Evolutionary conservation across 1,140 invertebrate genomes (phyloP), one percentile per base, ranked within the genome.

Genomic region (Trichoplusia ni): DNA sequence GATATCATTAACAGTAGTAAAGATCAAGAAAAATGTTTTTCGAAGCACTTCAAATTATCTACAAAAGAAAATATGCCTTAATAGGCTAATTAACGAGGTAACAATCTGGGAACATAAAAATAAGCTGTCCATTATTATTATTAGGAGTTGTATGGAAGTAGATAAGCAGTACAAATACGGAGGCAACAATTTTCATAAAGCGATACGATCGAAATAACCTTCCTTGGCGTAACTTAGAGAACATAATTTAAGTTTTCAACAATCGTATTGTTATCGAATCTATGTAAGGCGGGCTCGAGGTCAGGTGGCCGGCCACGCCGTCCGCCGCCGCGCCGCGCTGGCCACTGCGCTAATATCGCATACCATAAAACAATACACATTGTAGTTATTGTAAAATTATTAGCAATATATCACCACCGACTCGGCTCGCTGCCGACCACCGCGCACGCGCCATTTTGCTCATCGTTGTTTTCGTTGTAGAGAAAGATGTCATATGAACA

Each of bases 191-290:
- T 67, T 71, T 71, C 66, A 9, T 61, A 62, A 33, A 53, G 23
- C 38, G 66, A 75, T 71, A 68, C 11, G 18, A 71, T 74, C 64
- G 23, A 53, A 49, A 40, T 66, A 68, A 72, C 74, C 74, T 76
- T 76, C 67, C 60, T 46, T 56, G 46, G 19, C n/a, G 53, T 69
- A 72, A 67, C 65, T 71, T 53, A 60, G 64, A 47, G 65, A 63
- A 64, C 64, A 65, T 67, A 65, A 65, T 64, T 67, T 58, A 65
- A 71, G 69, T 75, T 71, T 75, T 69, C 74, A 76, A 76, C 74
- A 76, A 73, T 71, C 63, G 59, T 59, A 62, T 65, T 66, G 71
- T 71, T 73, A 73, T 65, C 67, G 61, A 31, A 64, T 69, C 23
- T 72, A 67, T 68, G 58, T 59, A 21, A 51, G 18, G 33, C 13